These are phyloP conservation scores for Leptinotarsa undecemlineata DNA, from an alignment of 1,140 invertebrate genomes.

Conservation along the genomic window DNA sequence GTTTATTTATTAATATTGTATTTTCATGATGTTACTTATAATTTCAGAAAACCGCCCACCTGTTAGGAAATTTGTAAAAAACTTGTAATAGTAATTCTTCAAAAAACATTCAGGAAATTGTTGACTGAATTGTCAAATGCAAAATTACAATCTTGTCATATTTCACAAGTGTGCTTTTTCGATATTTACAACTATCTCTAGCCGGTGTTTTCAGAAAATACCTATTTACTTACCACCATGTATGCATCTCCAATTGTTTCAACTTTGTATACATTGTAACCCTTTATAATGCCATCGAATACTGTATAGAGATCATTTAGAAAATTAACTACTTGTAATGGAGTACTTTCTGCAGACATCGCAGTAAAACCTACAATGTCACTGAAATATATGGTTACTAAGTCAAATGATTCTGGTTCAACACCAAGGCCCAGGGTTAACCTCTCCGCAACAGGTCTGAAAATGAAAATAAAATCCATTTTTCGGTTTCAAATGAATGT, in stretches of 20 bases:
- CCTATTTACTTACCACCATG: slow-evolving; percentile 76
- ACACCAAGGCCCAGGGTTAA: slow-evolving; percentile 88
- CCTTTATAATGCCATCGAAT: slow-evolving; percentile 91
- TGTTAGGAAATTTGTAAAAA: too few species aligned
- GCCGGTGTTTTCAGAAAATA: too few species aligned
- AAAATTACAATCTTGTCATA: too few species aligned
- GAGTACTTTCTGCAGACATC: slow-evolving; percentile 93
- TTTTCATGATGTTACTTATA: too few species aligned
- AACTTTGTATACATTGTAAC: slow-evolving; percentile 96
- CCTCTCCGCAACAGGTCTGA: slow-evolving; percentile 78
- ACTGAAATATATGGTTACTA: slow-evolving; percentile 96
- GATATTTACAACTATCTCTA: too few species aligned
- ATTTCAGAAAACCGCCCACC: too few species aligned
- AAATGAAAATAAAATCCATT: slow-evolving; percentile 42
- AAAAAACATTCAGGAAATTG: too few species aligned
- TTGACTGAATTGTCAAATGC: too few species aligned
- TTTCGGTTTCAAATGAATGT: neutral
- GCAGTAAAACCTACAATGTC: slow-evolving; percentile 98
- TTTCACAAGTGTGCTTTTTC: too few species aligned
- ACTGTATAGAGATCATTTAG: slow-evolving; percentile 94
- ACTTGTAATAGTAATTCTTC: too few species aligned
- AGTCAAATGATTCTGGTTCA: slow-evolving; percentile 92
- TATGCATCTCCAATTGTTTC: slow-evolving; percentile 93
- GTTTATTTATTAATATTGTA: too few species aligned
- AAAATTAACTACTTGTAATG: slow-evolving; percentile 92